Evolutionary conservation across 2,797 vertebrate genomes (phyloP), one percentile per base, ranked within the genome.

Genomic region (Myotis findleyi): DNA sequence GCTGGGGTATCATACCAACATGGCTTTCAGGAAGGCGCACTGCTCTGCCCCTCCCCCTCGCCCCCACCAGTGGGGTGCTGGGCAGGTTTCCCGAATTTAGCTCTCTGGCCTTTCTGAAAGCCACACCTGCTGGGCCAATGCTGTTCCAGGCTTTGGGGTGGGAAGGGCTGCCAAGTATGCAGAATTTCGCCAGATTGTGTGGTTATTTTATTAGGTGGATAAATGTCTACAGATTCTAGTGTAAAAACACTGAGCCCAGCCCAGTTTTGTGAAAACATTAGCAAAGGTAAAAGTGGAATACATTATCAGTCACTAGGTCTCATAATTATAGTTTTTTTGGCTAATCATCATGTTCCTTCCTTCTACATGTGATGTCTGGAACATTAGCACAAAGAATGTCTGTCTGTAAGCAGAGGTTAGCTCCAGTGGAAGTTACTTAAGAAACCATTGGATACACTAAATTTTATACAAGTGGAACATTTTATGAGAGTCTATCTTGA

Each of bases 171-270:
- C 86, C 87, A 94, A 89, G 33, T 30, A 47, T 21, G 44, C 3
- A 79, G 44, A 59, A 57, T 71, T 73, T 30, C 80, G 96, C 91
- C 89, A 96, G 55, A 75, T 20, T 49, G 27, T 44, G 81, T 81
- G 90, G 85, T 90, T 95, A 95, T 95, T 97, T 97, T 92, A 95
- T 94, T 94, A 96, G 92, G 89, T 57, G 66, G 89, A 96, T 71
- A 85, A 95, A 18, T 66, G 83, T 87, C 84, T 93, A 91, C 90
- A 94, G 91, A 97, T 77, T 82, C 17, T 47, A 94, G 80, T 85
- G 47, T 20, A 79, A 97, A 90, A 68, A 89, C 64, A 93, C 79
- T 3, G 41, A 59, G 49, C 27, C 89, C 72, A 92, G 23, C 85
- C 76, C 23, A 92, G 87, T 87, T 87, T 92, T 95, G 88, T 82